phyloP scores from a whole-genome alignment of 2,888 invertebrate genomes.

The Rhabditophanes sp. region DNA sequence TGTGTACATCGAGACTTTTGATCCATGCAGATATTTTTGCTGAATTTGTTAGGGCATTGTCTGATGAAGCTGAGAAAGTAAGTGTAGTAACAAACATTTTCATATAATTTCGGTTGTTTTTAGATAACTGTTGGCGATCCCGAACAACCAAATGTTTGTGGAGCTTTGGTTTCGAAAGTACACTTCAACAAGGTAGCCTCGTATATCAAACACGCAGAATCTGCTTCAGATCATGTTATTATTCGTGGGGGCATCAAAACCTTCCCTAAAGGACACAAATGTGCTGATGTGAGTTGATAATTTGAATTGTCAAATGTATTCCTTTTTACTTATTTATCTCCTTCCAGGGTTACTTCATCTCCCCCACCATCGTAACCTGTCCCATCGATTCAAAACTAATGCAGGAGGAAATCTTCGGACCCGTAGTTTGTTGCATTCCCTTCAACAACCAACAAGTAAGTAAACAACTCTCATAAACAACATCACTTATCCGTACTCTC shows the following conservation, averaged over 20 bases:
- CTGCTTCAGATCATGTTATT: too few species aligned
- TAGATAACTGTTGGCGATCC: slow-evolving; percentile 29
- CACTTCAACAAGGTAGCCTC: slow-evolving; percentile 48
- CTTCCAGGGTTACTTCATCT: slow-evolving; percentile 48
- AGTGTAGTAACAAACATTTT: too few species aligned
- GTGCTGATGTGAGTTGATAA: too few species aligned
- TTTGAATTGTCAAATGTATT: too few species aligned
- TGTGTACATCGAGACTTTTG: slow-evolving; percentile 51
- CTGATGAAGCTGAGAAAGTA: slow-evolving; percentile 23
- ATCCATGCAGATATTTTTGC: slow-evolving; percentile 48
- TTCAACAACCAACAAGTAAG: slow-evolving; percentile 18
- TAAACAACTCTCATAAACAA: neutral
- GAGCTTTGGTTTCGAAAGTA: slow-evolving; percentile 48
- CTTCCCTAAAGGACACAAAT: too few species aligned
- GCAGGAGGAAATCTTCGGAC: slow-evolving; percentile 52
- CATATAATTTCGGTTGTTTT: neutral
- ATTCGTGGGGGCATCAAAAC: too few species aligned
- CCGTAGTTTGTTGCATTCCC: slow-evolving; percentile 48
- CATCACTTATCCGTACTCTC: neutral
- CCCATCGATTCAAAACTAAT: slow-evolving; percentile 47
- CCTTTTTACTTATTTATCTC: too few species aligned
- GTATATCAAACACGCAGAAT: slow-evolving; percentile 43
- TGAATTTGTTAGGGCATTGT: slow-evolving; percentile 46
- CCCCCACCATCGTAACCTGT: slow-evolving; percentile 48
- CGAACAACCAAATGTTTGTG: slow-evolving; percentile 36